These are phyloP conservation scores for Achatina immaculata DNA, from an alignment of 1,140 invertebrate species.

Conservation along the genomic window DNA sequence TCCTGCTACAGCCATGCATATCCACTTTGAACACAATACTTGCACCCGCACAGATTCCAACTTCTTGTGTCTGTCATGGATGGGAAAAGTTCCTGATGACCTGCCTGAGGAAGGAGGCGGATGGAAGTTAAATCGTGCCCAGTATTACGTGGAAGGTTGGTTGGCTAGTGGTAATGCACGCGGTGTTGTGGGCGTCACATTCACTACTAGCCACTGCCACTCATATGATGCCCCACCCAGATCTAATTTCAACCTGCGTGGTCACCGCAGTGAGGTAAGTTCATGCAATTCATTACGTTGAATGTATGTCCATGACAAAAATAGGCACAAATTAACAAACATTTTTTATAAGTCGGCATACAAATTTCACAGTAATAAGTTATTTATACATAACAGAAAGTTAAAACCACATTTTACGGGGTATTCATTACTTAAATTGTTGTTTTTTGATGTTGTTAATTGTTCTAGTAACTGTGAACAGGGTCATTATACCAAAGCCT, in stretches of 20 bases:
- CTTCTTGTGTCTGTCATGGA: conserved; percentile 95
- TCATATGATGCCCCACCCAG: conserved; percentile 73
- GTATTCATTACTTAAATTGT: no score
- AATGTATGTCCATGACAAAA: no score
- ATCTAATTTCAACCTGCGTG: conserved; percentile 97
- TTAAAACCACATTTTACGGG: no score
- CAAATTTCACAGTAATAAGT: no score
- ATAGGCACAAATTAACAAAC: no score
- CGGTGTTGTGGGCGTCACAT: conserved; percentile 95
- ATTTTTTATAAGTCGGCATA: no score
- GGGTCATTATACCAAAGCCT: no score
- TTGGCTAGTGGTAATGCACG: conserved; percentile 93
- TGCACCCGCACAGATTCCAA: conserved; percentile 95
- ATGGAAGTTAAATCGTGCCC: conserved; percentile 90
- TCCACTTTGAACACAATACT: conserved; percentile 88
- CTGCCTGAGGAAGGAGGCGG: conserved; percentile 74
- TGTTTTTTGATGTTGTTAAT: no score
- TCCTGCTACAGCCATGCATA: conserved; percentile 68
- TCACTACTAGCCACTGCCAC: conserved; percentile 87
- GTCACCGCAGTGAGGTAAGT: conserved; percentile 93
- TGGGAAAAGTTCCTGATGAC: conserved; percentile 96
- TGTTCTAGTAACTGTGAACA: no score
- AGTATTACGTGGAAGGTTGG: conserved; percentile 98
- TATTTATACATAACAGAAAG: no score
- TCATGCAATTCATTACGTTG: no score